Percentiles rank a stretch among this genome's conserved stretches.
Conservation (phyloP, 1,140 invertebrate species). For the Drusus annulatus region DNA sequence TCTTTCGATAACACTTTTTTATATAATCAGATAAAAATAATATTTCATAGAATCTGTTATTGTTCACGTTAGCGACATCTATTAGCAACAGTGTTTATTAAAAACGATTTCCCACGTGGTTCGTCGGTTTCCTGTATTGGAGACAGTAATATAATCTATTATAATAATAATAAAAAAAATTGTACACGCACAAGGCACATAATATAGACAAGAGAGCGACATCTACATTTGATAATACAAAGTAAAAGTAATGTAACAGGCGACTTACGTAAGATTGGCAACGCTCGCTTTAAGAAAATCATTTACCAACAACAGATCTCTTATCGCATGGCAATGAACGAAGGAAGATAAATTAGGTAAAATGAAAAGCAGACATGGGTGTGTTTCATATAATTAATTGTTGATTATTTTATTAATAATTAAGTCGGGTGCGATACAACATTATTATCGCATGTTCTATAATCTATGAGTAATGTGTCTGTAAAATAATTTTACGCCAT, state of each 20-base stretch:
- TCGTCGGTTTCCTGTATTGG: background rate
- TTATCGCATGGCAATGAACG: constrained; percentile 19
- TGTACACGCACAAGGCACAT: background rate
- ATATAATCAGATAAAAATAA: too few species aligned
- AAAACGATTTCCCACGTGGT: background rate
- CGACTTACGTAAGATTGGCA: constrained; percentile 3
- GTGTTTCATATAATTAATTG: constrained; percentile 1
- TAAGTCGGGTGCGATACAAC: too few species aligned
- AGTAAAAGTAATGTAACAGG: background rate
- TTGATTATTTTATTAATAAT: background rate
- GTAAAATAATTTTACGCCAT: too few species aligned
- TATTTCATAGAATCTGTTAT: too few species aligned
- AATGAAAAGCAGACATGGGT: constrained; percentile 27
- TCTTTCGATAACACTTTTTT: too few species aligned
- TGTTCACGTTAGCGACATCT: too few species aligned
- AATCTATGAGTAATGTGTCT: too few species aligned
- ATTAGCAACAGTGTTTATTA: too few species aligned
- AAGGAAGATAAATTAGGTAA: background rate
- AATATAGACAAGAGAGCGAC: background rate
- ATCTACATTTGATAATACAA: background rate
- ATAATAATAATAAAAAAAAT: background rate
- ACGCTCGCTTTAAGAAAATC: constrained; percentile 1
- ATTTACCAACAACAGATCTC: constrained; percentile 1
- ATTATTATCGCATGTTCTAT: too few species aligned
- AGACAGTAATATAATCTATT: background rate